phyloP scores from a whole-genome alignment of 1,140 invertebrate species.

The Phocides pigmalion region DNA sequence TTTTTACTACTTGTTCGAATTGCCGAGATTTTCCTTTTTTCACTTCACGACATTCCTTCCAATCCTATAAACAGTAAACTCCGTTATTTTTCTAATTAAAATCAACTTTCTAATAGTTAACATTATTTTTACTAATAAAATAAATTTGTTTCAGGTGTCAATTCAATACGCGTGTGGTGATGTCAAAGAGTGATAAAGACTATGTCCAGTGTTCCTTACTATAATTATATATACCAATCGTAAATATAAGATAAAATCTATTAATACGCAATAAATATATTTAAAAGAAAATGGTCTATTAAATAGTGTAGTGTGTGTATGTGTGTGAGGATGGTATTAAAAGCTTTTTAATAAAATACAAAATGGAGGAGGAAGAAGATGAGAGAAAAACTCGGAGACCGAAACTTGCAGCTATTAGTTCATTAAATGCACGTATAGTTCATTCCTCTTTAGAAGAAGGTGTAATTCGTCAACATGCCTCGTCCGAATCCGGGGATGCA shows the following conservation, averaged over 20 bases:
- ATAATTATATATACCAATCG: constrained; percentile 56
- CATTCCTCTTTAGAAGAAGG: constrained; percentile 70
- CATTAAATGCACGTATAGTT: constrained; percentile 68
- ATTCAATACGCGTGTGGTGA: constrained; percentile 63
- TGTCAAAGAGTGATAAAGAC: constrained; percentile 79
- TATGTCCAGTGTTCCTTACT: constrained; percentile 79
- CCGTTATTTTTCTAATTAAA: too few species aligned
- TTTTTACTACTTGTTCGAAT: constrained; percentile 43
- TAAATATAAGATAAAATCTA: constrained; percentile 60
- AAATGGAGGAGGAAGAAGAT: constrained; percentile 86
- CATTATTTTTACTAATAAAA: constrained; percentile 28
- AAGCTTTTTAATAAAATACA: constrained; percentile 48
- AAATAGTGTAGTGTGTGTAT: constrained; percentile 56
- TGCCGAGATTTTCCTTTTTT: constrained; percentile 24
- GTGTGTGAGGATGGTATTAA: constrained; percentile 47
- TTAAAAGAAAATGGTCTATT: constrained; percentile 64
- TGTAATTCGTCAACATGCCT: constrained; percentile 59
- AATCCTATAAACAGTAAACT: too few species aligned
- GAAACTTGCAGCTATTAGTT: constrained; percentile 70
- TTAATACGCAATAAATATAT: constrained; percentile 69
- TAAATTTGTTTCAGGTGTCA: constrained; percentile 76
- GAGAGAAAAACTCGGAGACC: constrained; percentile 67
- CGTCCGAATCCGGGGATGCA: constrained; percentile 73
- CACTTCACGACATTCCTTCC: background rate
- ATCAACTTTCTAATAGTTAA: background rate